A percentile compares a stretch with the other conserved stretches of the same genome.
These are phyloP conservation scores for Meta bourneti DNA, from an alignment of 2,888 invertebrate species.

Conservation along the genomic window DNA sequence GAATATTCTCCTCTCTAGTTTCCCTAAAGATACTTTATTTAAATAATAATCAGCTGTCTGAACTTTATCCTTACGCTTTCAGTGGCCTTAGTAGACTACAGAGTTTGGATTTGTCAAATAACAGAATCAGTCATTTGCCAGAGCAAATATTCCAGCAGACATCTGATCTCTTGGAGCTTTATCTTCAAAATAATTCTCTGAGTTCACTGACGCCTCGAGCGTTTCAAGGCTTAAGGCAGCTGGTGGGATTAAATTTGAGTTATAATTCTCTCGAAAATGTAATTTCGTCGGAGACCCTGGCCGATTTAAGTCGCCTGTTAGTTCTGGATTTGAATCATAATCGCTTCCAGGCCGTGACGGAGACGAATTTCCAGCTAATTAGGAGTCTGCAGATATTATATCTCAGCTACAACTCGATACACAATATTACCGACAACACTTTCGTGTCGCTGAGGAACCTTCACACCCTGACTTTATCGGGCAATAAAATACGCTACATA, in stretches of 20 bases:
- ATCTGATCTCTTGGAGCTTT: slow-evolving; percentile 90
- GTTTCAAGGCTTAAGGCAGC: slow-evolving; percentile 83
- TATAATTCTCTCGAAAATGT: slow-evolving; percentile 89
- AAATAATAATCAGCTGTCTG: slow-evolving; percentile 85
- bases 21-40: slow-evolving; percentile 86
- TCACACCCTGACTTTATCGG: slow-evolving; percentile 92
- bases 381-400: slow-evolving; percentile 92
- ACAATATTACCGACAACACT: slow-evolving; percentile 91
- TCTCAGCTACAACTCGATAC: slow-evolving; percentile 90
- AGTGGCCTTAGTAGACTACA: slow-evolving; percentile 89
- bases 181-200: slow-evolving; percentile 94
- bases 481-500: slow-evolving; percentile 91
- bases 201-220: slow-evolving; percentile 91
- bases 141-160: slow-evolving; percentile 89
- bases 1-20: slow-evolving; percentile 87
- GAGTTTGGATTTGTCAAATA: slow-evolving; percentile 92
- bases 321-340: slow-evolving; percentile 92
- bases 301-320: slow-evolving; percentile 92
- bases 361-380: slow-evolving; percentile 90
- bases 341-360: slow-evolving; percentile 88
- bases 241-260: slow-evolving; percentile 85
- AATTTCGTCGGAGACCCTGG: slow-evolving; percentile 90
- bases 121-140: slow-evolving; percentile 90
- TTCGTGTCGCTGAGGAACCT: slow-evolving; percentile 95
- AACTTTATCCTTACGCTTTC: slow-evolving; percentile 87